A percentile compares a stretch with the other conserved stretches of the same genome.
Conservation (phyloP, 2,888 invertebrate species). For the Coelogynopora nodosa region DNA sequence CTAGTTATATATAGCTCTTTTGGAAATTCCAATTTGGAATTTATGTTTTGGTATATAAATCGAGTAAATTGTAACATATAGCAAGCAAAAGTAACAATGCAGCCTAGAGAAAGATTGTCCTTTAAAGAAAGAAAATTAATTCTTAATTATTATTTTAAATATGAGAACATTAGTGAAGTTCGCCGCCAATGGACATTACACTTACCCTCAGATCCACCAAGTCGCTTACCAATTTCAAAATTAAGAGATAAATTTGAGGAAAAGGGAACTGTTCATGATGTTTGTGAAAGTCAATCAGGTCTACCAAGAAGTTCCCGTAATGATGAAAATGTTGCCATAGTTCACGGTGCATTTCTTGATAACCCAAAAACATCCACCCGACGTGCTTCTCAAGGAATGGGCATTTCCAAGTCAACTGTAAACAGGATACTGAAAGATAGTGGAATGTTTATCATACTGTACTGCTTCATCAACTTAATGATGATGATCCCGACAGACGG, state of each 20-base stretch:
- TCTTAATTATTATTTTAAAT: neutral
- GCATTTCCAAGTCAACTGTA: conserved; percentile 17
- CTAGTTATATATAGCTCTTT: too few species aligned
- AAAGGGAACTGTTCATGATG: conserved; percentile 10
- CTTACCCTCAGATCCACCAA: neutral
- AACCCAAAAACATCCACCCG: neutral
- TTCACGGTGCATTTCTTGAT: neutral
- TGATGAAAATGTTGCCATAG: conserved; percentile 21
- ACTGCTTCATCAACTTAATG: neutral
- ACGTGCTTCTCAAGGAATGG: conserved; percentile 23
- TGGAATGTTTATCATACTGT: conserved; percentile 22
- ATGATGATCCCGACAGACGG: conserved; percentile 26
- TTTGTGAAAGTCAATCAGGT: conserved; percentile 13
- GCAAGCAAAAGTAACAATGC: neutral
- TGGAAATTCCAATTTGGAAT: too few species aligned
- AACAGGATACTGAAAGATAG: neutral
- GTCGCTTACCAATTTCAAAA: neutral
- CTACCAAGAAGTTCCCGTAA: conserved; percentile 1
- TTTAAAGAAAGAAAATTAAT: neutral
- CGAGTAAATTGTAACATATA: too few species aligned
- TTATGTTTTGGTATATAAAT: too few species aligned
- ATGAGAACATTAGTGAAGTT: neutral
- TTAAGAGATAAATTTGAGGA: conserved; percentile 23
- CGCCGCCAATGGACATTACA: neutral
- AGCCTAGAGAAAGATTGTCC: neutral